Percentiles rank a stretch among this genome's conserved stretches.
phyloP scores from a whole-genome alignment of 1,140 invertebrate genomes.

The Formica selysi region DNA sequence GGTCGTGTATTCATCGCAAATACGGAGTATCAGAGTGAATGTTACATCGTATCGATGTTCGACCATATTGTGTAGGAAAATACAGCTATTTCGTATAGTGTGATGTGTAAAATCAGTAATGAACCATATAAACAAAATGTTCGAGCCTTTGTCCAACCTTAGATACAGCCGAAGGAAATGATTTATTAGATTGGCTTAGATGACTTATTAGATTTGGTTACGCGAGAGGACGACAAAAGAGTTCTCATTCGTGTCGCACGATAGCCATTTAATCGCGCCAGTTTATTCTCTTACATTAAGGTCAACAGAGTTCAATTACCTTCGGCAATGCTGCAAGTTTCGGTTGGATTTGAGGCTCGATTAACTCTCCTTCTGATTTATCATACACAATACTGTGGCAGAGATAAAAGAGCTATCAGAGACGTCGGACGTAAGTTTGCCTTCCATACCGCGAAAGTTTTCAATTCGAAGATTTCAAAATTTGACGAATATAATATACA shows the following conservation, averaged over 20 bases:
- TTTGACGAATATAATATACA: constrained; percentile 4
- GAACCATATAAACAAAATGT: background rate
- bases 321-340: constrained; percentile 72
- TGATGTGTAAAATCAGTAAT: constrained; percentile 30
- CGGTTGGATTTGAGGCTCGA: constrained; percentile 67
- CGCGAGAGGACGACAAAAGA: background rate
- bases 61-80: constrained; percentile 45
- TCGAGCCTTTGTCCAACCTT: constrained; percentile 23
- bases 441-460: background rate
- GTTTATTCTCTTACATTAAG: constrained; percentile 74
- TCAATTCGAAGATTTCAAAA: constrained; percentile 10
- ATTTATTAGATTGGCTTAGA: constrained; percentile 42
- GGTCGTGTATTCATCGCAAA: constrained; percentile 19
- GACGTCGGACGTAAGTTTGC: constrained; percentile 1
- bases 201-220: constrained; percentile 49
- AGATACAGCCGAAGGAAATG: constrained; percentile 19
- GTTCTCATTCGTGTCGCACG: constrained; percentile 52
- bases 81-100: constrained; percentile 43
- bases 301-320: constrained; percentile 80
- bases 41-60: constrained; percentile 23
- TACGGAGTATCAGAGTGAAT: constrained; percentile 8
- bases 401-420: constrained; percentile 48
- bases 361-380: constrained; percentile 72
- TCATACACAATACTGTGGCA: constrained; percentile 51
- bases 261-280: constrained; percentile 60